These are phyloP conservation scores for Calliopsis andreniformis DNA, from an alignment of 1,140 invertebrate species.

Conservation along the genomic window DNA sequence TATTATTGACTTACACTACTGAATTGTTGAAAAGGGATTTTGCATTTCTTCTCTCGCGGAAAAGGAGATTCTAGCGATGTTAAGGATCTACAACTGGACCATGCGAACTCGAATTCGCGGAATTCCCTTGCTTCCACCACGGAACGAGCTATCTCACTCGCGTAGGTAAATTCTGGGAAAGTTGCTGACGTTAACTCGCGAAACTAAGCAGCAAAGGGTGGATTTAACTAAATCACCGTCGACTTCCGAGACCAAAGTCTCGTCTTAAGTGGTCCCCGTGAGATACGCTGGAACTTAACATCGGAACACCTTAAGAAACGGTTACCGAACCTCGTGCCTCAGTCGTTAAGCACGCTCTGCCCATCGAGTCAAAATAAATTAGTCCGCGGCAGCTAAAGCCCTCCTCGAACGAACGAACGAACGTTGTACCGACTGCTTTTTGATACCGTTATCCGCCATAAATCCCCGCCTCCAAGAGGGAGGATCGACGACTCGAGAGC, in stretches of 20 bases:
- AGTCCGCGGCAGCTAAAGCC: slow-evolving; percentile 17
- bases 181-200: slow-evolving; percentile 65
- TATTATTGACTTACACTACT: too few relatives aligned
- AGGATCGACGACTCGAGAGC: not conserved
- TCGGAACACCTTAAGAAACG: slow-evolving; percentile 44
- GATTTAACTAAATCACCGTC: slow-evolving; percentile 68
- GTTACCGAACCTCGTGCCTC: slow-evolving; percentile 29
- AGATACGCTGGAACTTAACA: slow-evolving; percentile 53
- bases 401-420: not conserved
- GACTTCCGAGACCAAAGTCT: slow-evolving; percentile 48
- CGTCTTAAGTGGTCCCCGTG: slow-evolving; percentile 61
- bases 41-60: not conserved
- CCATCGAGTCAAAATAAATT: slow-evolving; percentile 46
- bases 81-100: not conserved
- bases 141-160: slow-evolving; percentile 23
- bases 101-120: not conserved
- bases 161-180: slow-evolving; percentile 55
- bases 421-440: slow-evolving; percentile 26
- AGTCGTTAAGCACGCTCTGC: slow-evolving; percentile 9
- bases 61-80: not conserved
- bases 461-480: not conserved
- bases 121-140: slow-evolving; percentile 23
- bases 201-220: slow-evolving; percentile 62
- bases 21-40: too few relatives aligned
- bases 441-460: slow-evolving; percentile 32